Evolutionary conservation across 2,113 vertebrate genomes (phyloP).

Genomic region (Amia ocellicauda): DNA sequence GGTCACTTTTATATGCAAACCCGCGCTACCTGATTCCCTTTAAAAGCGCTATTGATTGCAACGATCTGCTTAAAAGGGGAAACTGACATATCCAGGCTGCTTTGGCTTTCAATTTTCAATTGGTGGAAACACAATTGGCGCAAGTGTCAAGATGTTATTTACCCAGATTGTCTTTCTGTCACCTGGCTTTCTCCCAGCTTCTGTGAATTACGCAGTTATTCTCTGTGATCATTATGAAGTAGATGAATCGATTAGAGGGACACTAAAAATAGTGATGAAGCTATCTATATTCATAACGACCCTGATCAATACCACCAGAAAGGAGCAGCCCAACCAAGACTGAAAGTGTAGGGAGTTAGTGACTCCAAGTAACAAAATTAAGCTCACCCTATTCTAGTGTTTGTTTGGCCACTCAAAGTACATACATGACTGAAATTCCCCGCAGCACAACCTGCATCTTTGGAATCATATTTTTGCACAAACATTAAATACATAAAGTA

Average conservation of each 20-base stretch:
- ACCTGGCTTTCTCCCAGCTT: conserved; percentile 13
- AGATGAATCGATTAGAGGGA: conserved; percentile 39
- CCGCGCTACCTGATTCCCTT: conserved; percentile 13
- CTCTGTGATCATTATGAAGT: conserved; percentile 17
- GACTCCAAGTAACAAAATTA: too few relatives aligned
- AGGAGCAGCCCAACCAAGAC: too few relatives aligned
- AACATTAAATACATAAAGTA: too few relatives aligned
- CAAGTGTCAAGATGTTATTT: conserved; percentile 31
- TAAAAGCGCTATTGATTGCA: conserved; percentile 17
- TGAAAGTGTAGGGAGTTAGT: too few relatives aligned
- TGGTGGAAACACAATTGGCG: conserved; percentile 24
- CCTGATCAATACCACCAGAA: too few relatives aligned
- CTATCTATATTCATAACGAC: too few relatives aligned
- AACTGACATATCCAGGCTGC: background rate
- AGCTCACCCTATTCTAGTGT: too few relatives aligned
- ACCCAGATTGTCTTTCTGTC: conserved; percentile 25
- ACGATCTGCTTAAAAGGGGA: conserved; percentile 4
- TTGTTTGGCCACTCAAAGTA: too few relatives aligned
- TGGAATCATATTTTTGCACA: too few relatives aligned
- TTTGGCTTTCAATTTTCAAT: conserved; percentile 21
- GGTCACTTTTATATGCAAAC: conserved; percentile 21
- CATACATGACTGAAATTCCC: too few relatives aligned
- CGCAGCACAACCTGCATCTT: too few relatives aligned
- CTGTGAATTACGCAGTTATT: conserved; percentile 8
- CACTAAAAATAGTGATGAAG: conserved; percentile 44